Percentiles rank a stretch among this genome's conserved stretches.
Evolutionary conservation across 2,888 invertebrate species (phyloP).

Genomic region (Trachelus stipa): DNA sequence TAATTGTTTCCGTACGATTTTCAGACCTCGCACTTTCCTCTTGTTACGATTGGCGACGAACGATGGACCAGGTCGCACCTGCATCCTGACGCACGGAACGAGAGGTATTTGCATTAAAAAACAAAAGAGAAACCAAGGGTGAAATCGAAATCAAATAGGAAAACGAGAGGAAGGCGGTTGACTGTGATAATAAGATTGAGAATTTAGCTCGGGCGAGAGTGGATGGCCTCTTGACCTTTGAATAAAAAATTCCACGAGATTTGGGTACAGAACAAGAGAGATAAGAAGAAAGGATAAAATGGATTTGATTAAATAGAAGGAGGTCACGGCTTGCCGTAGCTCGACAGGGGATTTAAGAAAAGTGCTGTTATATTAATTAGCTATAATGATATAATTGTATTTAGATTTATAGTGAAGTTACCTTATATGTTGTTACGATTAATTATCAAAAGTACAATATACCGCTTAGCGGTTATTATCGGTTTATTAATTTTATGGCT

Average conservation of each 20-base stretch:
- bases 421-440: slow-evolving; percentile 28
- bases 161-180: slow-evolving; percentile 42
- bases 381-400: slow-evolving; percentile 43
- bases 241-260: background rate
- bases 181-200: slow-evolving; percentile 59
- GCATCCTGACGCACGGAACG: slow-evolving; percentile 24
- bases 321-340: slow-evolving; percentile 12
- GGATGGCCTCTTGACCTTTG: background rate
- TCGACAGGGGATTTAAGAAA: slow-evolving; percentile 45
- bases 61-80: slow-evolving; percentile 19
- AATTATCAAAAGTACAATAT: slow-evolving; percentile 10
- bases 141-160: slow-evolving; percentile 8
- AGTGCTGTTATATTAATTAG: slow-evolving; percentile 57
- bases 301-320: background rate
- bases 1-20: background rate
- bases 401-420: slow-evolving; percentile 12
- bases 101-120: background rate
- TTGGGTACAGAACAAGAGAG: background rate
- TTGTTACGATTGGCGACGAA: background rate
- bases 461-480: slow-evolving; percentile 1
- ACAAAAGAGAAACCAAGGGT: background rate
- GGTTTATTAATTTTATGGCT: background rate
- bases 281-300: background rate
- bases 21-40: background rate
- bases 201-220: slow-evolving; percentile 32